Conservation (phyloP, 2,797 vertebrate species). For the Pygocentrus nattereri region DNA sequence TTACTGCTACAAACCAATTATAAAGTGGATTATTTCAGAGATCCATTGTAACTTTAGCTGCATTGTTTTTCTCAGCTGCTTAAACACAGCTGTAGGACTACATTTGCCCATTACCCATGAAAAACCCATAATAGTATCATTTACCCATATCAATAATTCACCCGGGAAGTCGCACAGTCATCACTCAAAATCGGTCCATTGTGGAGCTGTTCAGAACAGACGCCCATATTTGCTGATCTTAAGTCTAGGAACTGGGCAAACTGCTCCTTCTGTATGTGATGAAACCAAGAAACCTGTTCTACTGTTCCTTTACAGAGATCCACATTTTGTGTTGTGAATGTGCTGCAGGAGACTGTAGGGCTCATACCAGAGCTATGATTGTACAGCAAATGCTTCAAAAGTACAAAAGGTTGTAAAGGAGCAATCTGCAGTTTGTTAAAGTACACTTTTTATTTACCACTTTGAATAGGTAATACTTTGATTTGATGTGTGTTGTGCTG, state of each 20-base stretch:
- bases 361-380: conserved; percentile 12
- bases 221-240: conserved; percentile 36
- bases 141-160: not conserved
- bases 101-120: not conserved
- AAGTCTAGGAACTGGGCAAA: conserved; percentile 19
- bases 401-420: conserved; percentile 6
- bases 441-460: too few species aligned
- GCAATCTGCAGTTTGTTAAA: not conserved
- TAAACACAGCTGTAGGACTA: not conserved
- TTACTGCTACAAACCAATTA: not conserved
- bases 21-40: too few species aligned
- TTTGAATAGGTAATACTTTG: too few species aligned
- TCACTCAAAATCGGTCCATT: not conserved
- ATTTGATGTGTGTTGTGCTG: too few species aligned
- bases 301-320: conserved; percentile 18
- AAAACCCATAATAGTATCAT: not conserved
- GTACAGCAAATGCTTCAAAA: conserved; percentile 4
- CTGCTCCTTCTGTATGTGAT: conserved; percentile 28
- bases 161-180: conserved; percentile 2
- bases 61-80: not conserved
- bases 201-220: conserved; percentile 14
- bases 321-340: not conserved
- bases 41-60: not conserved
- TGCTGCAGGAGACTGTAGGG: conserved; percentile 5
- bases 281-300: conserved; percentile 42